A percentile compares a stretch with the other conserved stretches of the same genome.
These are phyloP conservation scores for Thomomys bottae DNA, from an alignment of 2,113 vertebrate genomes.

Conservation along the genomic window DNA sequence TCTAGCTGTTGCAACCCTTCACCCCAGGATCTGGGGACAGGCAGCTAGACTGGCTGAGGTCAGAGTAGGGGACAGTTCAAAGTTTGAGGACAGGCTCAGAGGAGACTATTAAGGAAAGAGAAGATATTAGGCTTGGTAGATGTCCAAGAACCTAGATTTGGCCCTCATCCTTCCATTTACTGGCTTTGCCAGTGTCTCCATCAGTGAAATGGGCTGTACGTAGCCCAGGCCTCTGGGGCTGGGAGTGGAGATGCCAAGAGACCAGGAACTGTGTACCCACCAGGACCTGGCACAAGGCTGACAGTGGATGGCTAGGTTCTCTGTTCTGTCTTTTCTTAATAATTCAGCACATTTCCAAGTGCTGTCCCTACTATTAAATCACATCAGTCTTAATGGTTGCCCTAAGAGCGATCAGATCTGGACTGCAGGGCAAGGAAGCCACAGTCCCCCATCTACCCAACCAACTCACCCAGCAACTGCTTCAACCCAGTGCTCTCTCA, in stretches of 20 bases:
- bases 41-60: neutral
- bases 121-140: neutral
- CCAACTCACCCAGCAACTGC: neutral
- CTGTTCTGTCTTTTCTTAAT: conserved; percentile 48
- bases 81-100: neutral
- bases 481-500: neutral
- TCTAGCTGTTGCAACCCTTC: neutral
- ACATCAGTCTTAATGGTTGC: neutral
- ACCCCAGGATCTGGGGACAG: neutral
- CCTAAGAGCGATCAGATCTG: neutral
- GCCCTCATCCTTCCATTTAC: neutral
- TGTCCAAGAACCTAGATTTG: neutral
- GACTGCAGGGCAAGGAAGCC: neutral
- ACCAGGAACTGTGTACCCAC: neutral
- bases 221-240: neutral
- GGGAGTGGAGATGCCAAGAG: neutral
- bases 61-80: neutral
- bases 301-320: neutral
- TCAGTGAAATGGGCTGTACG: conserved; percentile 23
- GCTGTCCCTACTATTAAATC: conserved; percentile 18
- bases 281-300: neutral
- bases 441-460: neutral
- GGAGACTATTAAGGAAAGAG: neutral
- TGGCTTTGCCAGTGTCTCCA: neutral
- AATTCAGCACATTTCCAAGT: conserved; percentile 40